These are phyloP conservation scores for Plecotus auritus DNA, from an alignment of 2,113 vertebrate genomes.

Conservation along the genomic window DNA sequence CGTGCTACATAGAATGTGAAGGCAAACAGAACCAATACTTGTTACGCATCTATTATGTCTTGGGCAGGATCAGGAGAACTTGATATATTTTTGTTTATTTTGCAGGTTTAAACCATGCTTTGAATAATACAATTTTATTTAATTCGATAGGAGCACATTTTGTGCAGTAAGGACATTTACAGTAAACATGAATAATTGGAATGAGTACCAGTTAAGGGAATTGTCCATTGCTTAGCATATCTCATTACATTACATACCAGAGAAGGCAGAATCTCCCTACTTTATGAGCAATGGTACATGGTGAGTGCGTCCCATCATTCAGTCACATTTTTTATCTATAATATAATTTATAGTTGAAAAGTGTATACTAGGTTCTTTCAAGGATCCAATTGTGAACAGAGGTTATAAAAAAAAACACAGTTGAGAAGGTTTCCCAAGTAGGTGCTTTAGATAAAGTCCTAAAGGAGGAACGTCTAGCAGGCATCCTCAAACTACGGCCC, in stretches of 20 bases:
- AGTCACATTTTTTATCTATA: conserved; percentile 20
- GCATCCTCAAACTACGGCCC: too few species aligned
- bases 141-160: conserved; percentile 50
- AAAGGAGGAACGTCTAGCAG: not conserved
- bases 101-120: conserved; percentile 45
- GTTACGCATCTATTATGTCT: not conserved
- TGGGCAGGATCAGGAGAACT: not conserved
- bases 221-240: conserved; percentile 53
- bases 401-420: conserved; percentile 27
- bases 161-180: conserved; percentile 50
- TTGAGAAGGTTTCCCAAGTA: conserved; percentile 27
- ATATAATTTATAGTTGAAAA: conserved; percentile 35
- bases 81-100: not conserved
- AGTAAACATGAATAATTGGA: conserved; percentile 75
- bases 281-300: not conserved
- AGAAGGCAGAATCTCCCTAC: conserved; percentile 47
- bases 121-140: conserved; percentile 52
- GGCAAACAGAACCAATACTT: not conserved
- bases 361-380: conserved; percentile 41
- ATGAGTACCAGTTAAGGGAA: conserved; percentile 60
- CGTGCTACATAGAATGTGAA: not conserved
- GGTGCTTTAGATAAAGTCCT: not conserved
- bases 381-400: conserved; percentile 28
- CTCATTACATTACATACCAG: conserved; percentile 49
- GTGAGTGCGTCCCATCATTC: conserved; percentile 14